These are phyloP conservation scores for Ctenodactylus gundi DNA, from an alignment of 2,113 vertebrate genomes.

Conservation along the genomic window DNA sequence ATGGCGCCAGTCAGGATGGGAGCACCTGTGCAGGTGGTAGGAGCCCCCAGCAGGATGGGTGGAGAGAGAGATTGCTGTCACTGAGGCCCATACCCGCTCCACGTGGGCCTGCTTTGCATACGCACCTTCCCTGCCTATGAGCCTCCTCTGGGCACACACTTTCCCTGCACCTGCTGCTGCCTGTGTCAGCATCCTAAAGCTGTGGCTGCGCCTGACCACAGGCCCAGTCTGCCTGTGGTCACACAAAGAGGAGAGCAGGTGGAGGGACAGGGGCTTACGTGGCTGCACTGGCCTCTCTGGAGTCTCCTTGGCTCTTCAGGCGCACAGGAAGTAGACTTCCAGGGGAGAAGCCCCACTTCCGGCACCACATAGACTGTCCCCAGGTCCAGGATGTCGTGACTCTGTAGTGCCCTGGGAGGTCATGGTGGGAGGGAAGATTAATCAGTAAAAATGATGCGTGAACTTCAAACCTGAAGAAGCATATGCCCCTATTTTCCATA, in stretches of 20 bases:
- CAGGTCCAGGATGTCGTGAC: neutral
- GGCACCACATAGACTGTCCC: constrained; percentile 58
- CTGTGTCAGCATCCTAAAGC: constrained; percentile 47
- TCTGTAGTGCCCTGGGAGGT: constrained; percentile 29
- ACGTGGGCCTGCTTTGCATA: neutral
- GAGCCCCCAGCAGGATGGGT: constrained; percentile 8
- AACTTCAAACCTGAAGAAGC: neutral
- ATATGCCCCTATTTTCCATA: neutral
- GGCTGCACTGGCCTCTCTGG: constrained; percentile 72
- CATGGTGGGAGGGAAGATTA: neutral
- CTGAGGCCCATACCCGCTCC: neutral
- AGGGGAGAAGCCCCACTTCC: constrained; percentile 65
- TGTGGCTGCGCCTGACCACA: constrained; percentile 66
- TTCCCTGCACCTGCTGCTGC: constrained; percentile 55
- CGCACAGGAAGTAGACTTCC: constrained; percentile 62
- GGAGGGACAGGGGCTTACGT: constrained; percentile 31
- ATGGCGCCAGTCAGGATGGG: neutral
- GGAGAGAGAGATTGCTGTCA: constrained; percentile 41
- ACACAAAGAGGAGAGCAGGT: constrained; percentile 67
- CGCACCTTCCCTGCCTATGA: no score
- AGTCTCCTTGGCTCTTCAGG: constrained; percentile 65
- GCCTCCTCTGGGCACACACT: neutral
- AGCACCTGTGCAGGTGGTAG: constrained; percentile 15
- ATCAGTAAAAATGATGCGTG: no score
- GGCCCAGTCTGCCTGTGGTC: no score